A percentile compares a stretch with the other conserved stretches of the same genome.
These are phyloP conservation scores for Distichodus sexfasciatus DNA, from an alignment of 2,797 vertebrate genomes.

Conservation along the genomic window DNA sequence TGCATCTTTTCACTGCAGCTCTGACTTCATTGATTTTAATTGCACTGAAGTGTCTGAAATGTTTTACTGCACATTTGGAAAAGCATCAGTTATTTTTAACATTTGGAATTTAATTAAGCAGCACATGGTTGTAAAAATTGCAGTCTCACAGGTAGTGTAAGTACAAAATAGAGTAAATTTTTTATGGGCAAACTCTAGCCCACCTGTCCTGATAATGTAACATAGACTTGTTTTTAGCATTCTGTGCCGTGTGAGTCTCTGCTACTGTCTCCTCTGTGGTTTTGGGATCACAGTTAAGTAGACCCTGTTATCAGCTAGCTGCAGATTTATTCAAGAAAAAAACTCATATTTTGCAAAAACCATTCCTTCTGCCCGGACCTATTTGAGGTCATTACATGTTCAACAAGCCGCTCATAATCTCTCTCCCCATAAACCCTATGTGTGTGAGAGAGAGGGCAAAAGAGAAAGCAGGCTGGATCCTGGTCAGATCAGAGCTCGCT, in stretches of 20 bases:
- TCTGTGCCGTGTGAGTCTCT: slow-evolving; percentile 16
- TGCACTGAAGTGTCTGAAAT: background rate
- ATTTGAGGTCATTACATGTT: slow-evolving; percentile 38
- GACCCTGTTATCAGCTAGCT: slow-evolving; percentile 36
- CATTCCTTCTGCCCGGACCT: slow-evolving; percentile 19
- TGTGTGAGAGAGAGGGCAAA: slow-evolving; percentile 14
- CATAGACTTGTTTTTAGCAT: slow-evolving; percentile 9
- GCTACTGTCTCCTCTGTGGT: slow-evolving; percentile 30
- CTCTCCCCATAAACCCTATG: slow-evolving; percentile 33
- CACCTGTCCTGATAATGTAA: slow-evolving; percentile 28
- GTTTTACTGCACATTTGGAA: background rate
- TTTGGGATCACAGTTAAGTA: slow-evolving; percentile 37
- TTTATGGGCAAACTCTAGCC: slow-evolving; percentile 20
- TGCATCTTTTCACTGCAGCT: slow-evolving; percentile 50
- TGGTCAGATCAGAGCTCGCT: slow-evolving; percentile 6
- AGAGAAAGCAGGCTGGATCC: slow-evolving; percentile 1
- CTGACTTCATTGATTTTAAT: background rate
- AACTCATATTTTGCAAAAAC: slow-evolving; percentile 35
- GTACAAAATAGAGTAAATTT: slow-evolving; percentile 13
- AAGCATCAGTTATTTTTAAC: slow-evolving; percentile 9
- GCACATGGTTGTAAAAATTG: background rate
- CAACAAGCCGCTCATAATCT: slow-evolving; percentile 41
- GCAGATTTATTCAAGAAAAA: slow-evolving; percentile 43
- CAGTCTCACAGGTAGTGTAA: slow-evolving; percentile 2
- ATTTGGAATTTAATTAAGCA: background rate